Percentiles rank a stretch among this genome's conserved stretches.
Conservation (phyloP, 2,797 vertebrate genomes). For the Sebastes oblongus region DNA sequence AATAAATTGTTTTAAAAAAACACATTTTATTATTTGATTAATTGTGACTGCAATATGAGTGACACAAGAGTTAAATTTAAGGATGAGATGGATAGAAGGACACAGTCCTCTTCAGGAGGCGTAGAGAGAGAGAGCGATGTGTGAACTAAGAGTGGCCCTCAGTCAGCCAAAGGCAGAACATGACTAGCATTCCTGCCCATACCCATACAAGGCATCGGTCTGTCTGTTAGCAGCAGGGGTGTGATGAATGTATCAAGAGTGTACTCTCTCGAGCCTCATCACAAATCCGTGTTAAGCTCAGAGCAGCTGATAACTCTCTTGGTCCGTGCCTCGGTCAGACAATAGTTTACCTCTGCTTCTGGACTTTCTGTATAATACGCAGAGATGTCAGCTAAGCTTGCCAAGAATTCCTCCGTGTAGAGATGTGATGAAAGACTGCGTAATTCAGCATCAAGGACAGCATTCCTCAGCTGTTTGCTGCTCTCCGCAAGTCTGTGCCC, state of each 20-base stretch:
- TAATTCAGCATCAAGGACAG: slow-evolving; percentile 59
- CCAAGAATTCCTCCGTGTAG: slow-evolving; percentile 56
- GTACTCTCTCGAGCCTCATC: slow-evolving; percentile 38
- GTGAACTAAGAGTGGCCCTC: slow-evolving; percentile 30
- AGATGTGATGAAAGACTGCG: slow-evolving; percentile 56
- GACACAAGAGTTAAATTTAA: not conserved
- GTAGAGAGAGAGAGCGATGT: slow-evolving; percentile 8
- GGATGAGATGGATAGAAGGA: not conserved
- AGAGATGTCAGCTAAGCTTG: slow-evolving; percentile 40
- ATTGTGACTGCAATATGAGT: not conserved
- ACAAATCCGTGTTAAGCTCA: slow-evolving; percentile 53
- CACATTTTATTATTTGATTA: not conserved
- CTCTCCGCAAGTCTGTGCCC: slow-evolving; percentile 39
- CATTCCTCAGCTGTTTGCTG: slow-evolving; percentile 72
- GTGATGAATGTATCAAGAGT: slow-evolving; percentile 58
- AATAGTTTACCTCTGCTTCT: slow-evolving; percentile 40
- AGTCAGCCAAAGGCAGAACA: slow-evolving; percentile 52
- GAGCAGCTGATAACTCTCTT: slow-evolving; percentile 54
- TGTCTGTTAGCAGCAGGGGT: slow-evolving; percentile 47
- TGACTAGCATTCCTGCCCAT: slow-evolving; percentile 63
- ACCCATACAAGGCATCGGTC: slow-evolving; percentile 73
- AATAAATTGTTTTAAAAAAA: not conserved
- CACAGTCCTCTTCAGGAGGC: not conserved
- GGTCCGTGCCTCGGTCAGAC: slow-evolving; percentile 24
- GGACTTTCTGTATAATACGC: slow-evolving; percentile 29